phyloP scores from a whole-genome alignment of 1,140 invertebrate genomes.

The Drosophila jambulina region DNA sequence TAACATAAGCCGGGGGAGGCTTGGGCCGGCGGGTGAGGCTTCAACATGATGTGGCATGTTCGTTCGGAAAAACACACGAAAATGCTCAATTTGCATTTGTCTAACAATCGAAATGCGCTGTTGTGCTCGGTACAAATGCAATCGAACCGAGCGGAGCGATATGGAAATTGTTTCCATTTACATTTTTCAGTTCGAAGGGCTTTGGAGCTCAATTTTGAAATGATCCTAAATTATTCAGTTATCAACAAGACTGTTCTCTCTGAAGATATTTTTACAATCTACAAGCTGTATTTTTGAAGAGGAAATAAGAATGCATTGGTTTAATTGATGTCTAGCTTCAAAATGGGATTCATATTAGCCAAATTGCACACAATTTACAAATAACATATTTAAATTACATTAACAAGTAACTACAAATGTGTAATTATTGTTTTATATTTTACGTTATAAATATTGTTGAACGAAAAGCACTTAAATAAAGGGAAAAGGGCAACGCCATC shows the following conservation, averaged over 20 bases:
- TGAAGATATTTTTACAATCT: too few species aligned
- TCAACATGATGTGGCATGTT: constrained; percentile 39
- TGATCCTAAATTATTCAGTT: neutral
- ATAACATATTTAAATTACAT: too few species aligned
- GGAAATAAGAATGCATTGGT: too few species aligned
- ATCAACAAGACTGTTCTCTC: neutral
- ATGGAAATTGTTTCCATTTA: neutral
- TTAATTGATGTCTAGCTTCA: too few species aligned
- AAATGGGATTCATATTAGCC: too few species aligned
- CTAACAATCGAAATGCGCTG: constrained; percentile 17
- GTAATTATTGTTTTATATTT: too few species aligned
- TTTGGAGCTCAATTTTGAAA: neutral
- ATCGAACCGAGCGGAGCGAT: constrained; percentile 3
- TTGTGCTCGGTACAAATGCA: constrained; percentile 3
- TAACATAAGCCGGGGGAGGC: constrained; percentile 31
- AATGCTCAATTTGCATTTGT: constrained; percentile 36
- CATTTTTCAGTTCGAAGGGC: neutral
- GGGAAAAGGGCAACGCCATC: too few species aligned
- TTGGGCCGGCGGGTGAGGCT: neutral
- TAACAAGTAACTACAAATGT: too few species aligned
- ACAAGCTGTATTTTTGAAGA: too few species aligned
- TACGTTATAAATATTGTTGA: too few species aligned
- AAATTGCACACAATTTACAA: too few species aligned
- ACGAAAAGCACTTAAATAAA: too few species aligned
- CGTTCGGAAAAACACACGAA: constrained; percentile 31